Conservation (phyloP, 2,797 vertebrate species). For the Pachyuromys duprasi region DNA sequence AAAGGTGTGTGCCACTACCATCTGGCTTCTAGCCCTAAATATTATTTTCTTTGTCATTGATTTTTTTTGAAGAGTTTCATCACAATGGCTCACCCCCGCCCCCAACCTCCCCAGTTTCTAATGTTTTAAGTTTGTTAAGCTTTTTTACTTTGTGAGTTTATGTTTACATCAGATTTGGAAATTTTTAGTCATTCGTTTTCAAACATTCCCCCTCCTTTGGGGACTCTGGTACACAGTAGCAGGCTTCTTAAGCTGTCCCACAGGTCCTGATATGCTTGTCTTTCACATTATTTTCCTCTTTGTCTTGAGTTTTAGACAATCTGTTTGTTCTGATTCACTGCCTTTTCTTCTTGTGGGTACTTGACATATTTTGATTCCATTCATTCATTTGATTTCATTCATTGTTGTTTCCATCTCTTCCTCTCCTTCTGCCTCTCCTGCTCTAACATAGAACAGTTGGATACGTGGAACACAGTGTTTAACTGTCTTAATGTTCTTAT, state of each 20-base stretch:
- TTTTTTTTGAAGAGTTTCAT: slow-evolving; percentile 57
- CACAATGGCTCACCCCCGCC: neutral
- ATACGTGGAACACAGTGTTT: neutral
- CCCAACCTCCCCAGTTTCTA: slow-evolving; percentile 2
- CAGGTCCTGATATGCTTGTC: slow-evolving; percentile 1
- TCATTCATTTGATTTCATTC: neutral
- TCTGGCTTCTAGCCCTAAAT: neutral
- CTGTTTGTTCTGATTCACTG: slow-evolving; percentile 48
- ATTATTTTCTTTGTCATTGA: slow-evolving; percentile 27
- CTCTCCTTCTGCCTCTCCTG: neutral
- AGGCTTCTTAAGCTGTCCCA: slow-evolving; percentile 8
- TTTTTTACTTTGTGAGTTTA: slow-evolving; percentile 30
- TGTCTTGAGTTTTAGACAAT: slow-evolving; percentile 19
- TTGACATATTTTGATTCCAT: slow-evolving; percentile 23
- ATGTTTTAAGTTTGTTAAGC: slow-evolving; percentile 12
- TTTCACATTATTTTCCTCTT: neutral
- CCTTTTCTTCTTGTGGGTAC: slow-evolving; percentile 30
- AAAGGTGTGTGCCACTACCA: too few species aligned
- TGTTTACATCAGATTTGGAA: slow-evolving; percentile 25
- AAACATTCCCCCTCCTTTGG: neutral
- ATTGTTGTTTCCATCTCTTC: neutral
- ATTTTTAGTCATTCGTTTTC: neutral
- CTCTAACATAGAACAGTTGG: neutral
- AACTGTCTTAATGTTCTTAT: neutral
- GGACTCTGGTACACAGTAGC: neutral